Percentiles rank a stretch among this genome's conserved stretches.
phyloP scores from a whole-genome alignment of 2,797 vertebrate genomes.

The Tauraco hartlaubi region DNA sequence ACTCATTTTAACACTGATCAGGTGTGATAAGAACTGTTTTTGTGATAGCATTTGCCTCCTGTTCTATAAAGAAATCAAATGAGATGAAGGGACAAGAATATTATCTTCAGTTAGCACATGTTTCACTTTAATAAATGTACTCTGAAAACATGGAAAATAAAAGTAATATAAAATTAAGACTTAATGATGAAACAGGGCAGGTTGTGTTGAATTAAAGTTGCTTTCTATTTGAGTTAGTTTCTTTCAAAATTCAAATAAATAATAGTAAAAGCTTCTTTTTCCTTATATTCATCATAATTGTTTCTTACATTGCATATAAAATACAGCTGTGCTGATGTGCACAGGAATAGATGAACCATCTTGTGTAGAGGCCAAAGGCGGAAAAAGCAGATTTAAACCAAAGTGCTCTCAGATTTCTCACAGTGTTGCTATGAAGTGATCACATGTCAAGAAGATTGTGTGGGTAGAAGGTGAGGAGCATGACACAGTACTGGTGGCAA shows the following conservation, averaged over 20 bases:
- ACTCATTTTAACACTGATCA: not conserved
- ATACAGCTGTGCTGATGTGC: not conserved
- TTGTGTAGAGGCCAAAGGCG: not conserved
- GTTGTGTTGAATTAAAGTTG: not conserved
- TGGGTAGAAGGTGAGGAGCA: not conserved
- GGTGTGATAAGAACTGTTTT: not conserved
- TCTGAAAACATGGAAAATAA: not conserved
- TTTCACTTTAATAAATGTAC: not conserved
- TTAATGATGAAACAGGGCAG: not conserved
- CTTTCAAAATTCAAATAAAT: not conserved
- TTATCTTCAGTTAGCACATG: not conserved
- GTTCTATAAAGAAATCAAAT: not conserved
- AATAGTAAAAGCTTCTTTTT: accelerated
- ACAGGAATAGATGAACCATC: not conserved
- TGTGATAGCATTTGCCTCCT: not conserved
- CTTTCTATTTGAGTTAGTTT: not conserved
- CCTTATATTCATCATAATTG: not conserved
- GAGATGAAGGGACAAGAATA: not conserved
- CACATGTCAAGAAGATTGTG: not conserved
- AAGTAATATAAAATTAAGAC: not conserved
- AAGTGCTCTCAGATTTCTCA: not conserved
- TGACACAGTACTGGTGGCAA: not conserved
- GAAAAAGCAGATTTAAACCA: too few species aligned
- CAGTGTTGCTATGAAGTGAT: not conserved
- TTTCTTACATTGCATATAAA: not conserved